These are phyloP conservation scores for Parazoanthus atlanticus DNA, from an alignment of 92 coral and sea anemone species.

Conservation along the genomic window DNA sequence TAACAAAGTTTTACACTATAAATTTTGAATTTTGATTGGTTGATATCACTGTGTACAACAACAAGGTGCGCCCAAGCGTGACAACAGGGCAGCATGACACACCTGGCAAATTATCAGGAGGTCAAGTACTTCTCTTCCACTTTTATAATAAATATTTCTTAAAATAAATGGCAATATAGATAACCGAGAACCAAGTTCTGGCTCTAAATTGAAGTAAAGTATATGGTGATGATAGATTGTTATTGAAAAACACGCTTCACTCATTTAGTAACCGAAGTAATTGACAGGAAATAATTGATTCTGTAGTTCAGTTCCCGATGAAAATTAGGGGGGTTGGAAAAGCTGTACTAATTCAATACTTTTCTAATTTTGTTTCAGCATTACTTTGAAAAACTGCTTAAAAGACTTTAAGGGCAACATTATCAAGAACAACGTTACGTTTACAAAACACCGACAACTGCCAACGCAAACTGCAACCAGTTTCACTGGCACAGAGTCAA, in stretches of 20 bases:
- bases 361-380: background rate
- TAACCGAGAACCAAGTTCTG: too few relatives aligned
- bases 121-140: background rate
- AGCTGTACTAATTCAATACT: too few relatives aligned
- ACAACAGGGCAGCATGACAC: background rate
- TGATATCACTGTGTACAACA: background rate
- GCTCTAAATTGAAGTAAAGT: too few relatives aligned
- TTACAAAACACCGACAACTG: background rate
- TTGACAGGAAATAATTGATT: background rate
- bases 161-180: too few relatives aligned
- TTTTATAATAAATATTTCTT: too few relatives aligned
- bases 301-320: too few relatives aligned
- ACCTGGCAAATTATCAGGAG: background rate
- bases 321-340: too few relatives aligned
- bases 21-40: background rate
- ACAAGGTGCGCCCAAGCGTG: background rate
- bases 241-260: background rate
- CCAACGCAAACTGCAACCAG: conserved; percentile 10
- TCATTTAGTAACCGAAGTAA: background rate
- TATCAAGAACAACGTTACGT: background rate
- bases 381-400: too few relatives aligned
- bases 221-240: background rate
- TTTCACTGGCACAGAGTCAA: conserved; percentile 20
- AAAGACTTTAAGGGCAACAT: background rate
- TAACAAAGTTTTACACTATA: background rate